phyloP scores from a whole-genome alignment of 1,140 invertebrate genomes.

The Aethina tumida region DNA sequence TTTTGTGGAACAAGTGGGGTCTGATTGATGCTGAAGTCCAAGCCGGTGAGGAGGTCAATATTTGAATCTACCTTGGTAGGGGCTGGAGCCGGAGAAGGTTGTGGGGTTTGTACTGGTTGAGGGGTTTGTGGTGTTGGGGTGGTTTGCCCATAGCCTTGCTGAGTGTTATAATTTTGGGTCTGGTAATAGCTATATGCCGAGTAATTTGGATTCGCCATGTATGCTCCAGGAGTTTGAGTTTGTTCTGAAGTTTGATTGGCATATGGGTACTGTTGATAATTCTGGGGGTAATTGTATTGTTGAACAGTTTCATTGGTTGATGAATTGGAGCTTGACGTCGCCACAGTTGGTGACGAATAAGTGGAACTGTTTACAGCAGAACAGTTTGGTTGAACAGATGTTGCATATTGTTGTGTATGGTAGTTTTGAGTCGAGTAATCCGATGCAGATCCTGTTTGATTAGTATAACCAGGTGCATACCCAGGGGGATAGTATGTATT shows the following conservation, averaged over 20 bases:
- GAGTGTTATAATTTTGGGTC: too few species aligned
- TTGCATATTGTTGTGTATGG: constrained; percentile 13
- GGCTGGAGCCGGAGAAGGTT: background rate
- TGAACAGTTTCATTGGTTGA: background rate
- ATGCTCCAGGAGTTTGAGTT: too few species aligned
- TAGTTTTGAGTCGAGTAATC: constrained; percentile 11
- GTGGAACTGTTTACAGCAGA: constrained; percentile 7
- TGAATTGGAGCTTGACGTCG: background rate
- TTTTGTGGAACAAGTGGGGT: constrained; percentile 51
- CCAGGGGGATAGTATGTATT: constrained; percentile 17
- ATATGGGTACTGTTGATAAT: background rate
- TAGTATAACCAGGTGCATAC: constrained; percentile 15
- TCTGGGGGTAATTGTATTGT: background rate
- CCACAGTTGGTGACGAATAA: constrained; percentile 14
- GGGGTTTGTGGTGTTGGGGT: background rate
- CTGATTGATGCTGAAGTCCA: constrained; percentile 64
- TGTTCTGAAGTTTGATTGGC: background rate
- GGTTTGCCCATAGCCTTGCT: background rate
- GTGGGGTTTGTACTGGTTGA: too few species aligned
- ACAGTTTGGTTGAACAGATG: constrained; percentile 12
- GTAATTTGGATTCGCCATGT: too few species aligned
- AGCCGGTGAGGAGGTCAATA: constrained; percentile 14
- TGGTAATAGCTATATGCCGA: too few species aligned
- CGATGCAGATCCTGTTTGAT: constrained; percentile 14
- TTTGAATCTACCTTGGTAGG: constrained; percentile 1